phyloP scores from a whole-genome alignment of 2,113 vertebrate species.

The Megalops atlanticus region DNA sequence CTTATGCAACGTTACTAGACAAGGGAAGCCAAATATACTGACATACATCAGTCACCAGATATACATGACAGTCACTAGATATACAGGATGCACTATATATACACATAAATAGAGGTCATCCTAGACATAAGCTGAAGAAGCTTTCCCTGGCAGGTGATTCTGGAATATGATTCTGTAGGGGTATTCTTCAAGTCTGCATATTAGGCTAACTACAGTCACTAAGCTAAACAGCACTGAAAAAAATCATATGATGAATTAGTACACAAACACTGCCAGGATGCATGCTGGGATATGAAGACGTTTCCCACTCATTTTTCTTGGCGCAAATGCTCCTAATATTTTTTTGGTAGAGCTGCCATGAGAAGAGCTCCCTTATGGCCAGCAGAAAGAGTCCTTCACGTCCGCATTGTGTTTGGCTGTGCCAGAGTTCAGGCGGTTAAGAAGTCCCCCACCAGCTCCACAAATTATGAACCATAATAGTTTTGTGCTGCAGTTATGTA shows the following conservation, averaged over 20 bases:
- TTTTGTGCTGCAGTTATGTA: not conserved
- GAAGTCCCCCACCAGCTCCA: constrained; percentile 11
- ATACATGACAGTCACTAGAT: too few relatives aligned
- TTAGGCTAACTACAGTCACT: too few relatives aligned
- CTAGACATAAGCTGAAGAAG: not conserved
- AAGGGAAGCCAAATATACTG: too few relatives aligned
- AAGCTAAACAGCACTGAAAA: too few relatives aligned
- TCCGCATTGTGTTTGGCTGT: not conserved
- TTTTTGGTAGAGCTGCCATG: not conserved
- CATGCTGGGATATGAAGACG: not conserved
- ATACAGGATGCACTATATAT: too few relatives aligned
- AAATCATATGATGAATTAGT: too few relatives aligned
- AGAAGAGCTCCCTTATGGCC: not conserved
- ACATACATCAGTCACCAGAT: too few relatives aligned
- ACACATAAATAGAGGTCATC: too few relatives aligned
- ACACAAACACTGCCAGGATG: too few relatives aligned
- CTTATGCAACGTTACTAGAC: too few relatives aligned
- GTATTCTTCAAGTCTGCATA: too few relatives aligned
- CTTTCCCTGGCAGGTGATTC: not conserved
- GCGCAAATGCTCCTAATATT: constrained; percentile 11
- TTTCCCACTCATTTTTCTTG: not conserved
- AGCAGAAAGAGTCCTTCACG: not conserved
- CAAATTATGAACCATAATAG: not conserved
- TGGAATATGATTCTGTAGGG: not conserved
- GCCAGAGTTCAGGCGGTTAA: constrained; percentile 18